Conservation (phyloP, 2,797 vertebrate genomes). For the Sebastes flavidus region DNA sequence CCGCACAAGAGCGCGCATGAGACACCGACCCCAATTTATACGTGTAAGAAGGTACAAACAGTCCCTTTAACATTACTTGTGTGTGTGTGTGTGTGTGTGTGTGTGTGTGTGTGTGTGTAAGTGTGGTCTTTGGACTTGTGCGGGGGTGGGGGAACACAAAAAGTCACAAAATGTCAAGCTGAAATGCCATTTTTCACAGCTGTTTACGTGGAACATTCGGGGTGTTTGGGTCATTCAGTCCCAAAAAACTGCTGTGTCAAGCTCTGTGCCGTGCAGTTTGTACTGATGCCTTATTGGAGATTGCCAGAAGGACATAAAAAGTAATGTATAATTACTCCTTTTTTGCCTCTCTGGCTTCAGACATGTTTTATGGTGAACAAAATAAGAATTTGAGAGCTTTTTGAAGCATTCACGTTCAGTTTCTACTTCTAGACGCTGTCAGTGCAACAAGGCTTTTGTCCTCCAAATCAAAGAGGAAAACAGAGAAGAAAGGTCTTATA, state of each 20-base stretch:
- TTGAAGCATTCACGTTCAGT: background rate
- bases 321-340: fast-evolving
- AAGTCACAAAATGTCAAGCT: constrained; percentile 62
- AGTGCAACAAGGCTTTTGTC: background rate
- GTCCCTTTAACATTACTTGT: background rate
- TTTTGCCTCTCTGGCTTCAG: background rate
- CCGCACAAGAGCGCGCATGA: no score
- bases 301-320: background rate
- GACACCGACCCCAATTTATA: no score
- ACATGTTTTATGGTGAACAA: background rate
- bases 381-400: background rate
- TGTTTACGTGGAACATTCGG: constrained; percentile 14
- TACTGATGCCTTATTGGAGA: background rate
- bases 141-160: constrained; percentile 4
- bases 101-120: background rate
- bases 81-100: background rate
- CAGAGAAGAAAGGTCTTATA: background rate
- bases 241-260: background rate
- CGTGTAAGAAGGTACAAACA: no score
- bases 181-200: constrained; percentile 59
- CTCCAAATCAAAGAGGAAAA: constrained; percentile 14
- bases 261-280: background rate
- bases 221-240: constrained; percentile 12
- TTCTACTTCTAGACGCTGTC: background rate
- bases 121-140: background rate